These are phyloP conservation scores for Saguinus midas DNA, from an alignment of 2,113 vertebrate species.

Conservation along the genomic window DNA sequence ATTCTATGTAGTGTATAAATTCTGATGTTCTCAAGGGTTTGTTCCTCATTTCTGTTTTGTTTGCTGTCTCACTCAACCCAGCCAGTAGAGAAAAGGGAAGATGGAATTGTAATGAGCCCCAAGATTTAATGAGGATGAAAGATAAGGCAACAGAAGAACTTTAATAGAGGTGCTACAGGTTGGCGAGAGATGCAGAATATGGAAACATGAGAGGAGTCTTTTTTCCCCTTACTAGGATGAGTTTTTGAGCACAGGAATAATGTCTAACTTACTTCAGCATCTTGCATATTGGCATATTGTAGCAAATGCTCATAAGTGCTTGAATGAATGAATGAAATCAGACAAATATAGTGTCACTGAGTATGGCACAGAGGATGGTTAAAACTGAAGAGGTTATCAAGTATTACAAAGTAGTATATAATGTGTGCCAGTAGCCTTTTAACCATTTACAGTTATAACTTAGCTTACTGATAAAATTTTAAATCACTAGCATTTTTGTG, in stretches of 20 bases:
- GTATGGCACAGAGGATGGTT: background rate
- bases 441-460: background rate
- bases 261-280: background rate
- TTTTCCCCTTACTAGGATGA: background rate
- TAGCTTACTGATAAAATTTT: slow-evolving; percentile 27
- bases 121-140: slow-evolving; percentile 5
- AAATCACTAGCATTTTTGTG: background rate
- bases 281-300: background rate
- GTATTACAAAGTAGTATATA: slow-evolving; percentile 12
- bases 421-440: slow-evolving; percentile 6
- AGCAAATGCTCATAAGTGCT: background rate
- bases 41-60: background rate
- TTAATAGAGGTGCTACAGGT: background rate
- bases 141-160: background rate
- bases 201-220: background rate
- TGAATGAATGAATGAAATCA: slow-evolving; percentile 1
- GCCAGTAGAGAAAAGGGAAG: background rate
- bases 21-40: background rate
- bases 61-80: background rate
- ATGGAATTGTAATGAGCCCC: background rate
- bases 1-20: background rate
- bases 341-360: background rate
- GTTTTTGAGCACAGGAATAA: background rate
- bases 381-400: background rate
- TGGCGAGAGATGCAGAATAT: background rate